Evolutionary conservation across 1,140 invertebrate genomes (phyloP).

Genomic region (Drosophila varians): DNA sequence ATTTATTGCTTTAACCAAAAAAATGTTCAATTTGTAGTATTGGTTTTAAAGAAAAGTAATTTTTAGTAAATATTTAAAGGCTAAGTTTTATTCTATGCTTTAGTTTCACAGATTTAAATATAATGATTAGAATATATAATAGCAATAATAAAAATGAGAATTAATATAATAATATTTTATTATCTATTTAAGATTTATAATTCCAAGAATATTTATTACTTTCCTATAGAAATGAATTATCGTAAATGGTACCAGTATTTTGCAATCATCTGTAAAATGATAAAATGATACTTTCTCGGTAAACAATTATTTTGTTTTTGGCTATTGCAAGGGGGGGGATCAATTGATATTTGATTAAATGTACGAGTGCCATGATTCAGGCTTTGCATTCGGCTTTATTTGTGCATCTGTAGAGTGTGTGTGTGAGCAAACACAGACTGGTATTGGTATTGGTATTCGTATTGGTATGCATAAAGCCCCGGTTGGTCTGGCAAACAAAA

Average conservation of each 20-base stretch:
- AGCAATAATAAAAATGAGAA: too few species aligned
- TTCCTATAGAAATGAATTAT: too few species aligned
- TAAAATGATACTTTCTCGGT: not conserved
- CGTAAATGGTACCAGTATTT: too few species aligned
- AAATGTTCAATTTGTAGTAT: too few species aligned
- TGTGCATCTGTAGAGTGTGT: conserved; percentile 8
- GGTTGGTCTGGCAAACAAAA: conserved; percentile 22
- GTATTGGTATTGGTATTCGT: too few species aligned
- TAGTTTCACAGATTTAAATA: too few species aligned
- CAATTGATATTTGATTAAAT: conserved; percentile 72
- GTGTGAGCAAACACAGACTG: not conserved
- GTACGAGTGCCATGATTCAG: conserved; percentile 42
- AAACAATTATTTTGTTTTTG: conserved; percentile 42
- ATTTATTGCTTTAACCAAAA: too few species aligned
- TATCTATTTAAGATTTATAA: not conserved
- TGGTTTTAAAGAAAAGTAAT: too few species aligned
- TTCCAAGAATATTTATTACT: not conserved
- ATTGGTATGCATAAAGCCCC: conserved; percentile 2
- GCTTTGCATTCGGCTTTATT: conserved; percentile 20
- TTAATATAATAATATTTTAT: too few species aligned
- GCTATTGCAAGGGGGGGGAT: conserved; percentile 11
- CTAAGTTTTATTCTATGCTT: too few species aligned
- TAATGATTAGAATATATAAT: too few species aligned
- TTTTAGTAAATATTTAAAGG: too few species aligned
- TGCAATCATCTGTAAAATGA: not conserved